Evolutionary conservation across 2,113 vertebrate genomes (phyloP).

Genomic region (Perca schrenkii): DNA sequence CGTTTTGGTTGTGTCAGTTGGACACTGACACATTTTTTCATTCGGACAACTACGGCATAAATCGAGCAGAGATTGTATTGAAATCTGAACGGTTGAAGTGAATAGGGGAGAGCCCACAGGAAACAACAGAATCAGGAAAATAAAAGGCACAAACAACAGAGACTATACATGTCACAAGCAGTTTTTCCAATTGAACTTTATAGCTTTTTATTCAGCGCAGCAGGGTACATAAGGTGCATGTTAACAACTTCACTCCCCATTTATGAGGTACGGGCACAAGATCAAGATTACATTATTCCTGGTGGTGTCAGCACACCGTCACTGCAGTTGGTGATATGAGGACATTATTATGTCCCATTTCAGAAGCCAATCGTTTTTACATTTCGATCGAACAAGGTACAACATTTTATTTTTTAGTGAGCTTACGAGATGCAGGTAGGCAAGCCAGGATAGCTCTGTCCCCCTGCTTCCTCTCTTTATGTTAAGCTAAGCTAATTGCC

Average conservation of each 20-base stretch:
- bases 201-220: background rate
- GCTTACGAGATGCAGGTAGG: background rate
- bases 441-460: background rate
- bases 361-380: background rate
- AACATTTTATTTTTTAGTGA: background rate
- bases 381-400: background rate
- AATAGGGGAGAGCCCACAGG: background rate
- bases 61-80: background rate
- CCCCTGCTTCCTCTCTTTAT: background rate
- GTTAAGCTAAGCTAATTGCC: constrained; percentile 9
- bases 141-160: background rate
- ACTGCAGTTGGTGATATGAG: too few species aligned
- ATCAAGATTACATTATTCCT: background rate
- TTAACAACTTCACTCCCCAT: background rate
- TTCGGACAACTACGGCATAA: background rate
- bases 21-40: constrained; percentile 13
- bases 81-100: constrained; percentile 3
- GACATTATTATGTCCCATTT: background rate
- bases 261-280: constrained; percentile 1
- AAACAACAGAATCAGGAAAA: constrained; percentile 1
- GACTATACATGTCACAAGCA: constrained; percentile 1
- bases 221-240: background rate
- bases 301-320: too few species aligned
- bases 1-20: background rate
- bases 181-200: background rate